These are phyloP conservation scores for Bombus turneri DNA, from an alignment of 1,140 invertebrate species.

Conservation along the genomic window DNA sequence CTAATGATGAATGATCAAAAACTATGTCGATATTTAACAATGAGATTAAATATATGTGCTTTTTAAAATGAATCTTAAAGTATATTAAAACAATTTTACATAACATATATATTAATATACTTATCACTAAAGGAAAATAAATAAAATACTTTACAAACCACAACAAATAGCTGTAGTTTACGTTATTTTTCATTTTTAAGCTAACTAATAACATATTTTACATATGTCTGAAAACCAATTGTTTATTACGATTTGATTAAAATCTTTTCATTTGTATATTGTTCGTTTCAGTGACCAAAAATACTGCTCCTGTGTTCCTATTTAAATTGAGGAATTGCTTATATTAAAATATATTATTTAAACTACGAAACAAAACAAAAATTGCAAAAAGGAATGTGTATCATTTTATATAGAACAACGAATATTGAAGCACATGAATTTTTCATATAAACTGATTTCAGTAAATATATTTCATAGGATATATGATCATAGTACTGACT, in stretches of 20 bases:
- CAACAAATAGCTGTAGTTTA: constrained; percentile 18
- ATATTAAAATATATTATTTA: constrained; percentile 1
- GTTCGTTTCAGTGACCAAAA: background rate
- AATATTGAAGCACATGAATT: constrained; percentile 5
- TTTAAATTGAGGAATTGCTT: background rate
- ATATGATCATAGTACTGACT: constrained; percentile 1
- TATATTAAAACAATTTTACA: constrained; percentile 41
- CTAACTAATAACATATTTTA: constrained; percentile 52
- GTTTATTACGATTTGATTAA: constrained; percentile 8
- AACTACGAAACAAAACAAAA: constrained; percentile 5
- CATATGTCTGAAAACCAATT: constrained; percentile 5
- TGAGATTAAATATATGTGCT: constrained; percentile 44
- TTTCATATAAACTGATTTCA: background rate
- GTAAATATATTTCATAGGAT: constrained; percentile 19
- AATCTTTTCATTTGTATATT: background rate
- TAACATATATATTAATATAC: constrained; percentile 61
- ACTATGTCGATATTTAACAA: constrained; percentile 25
- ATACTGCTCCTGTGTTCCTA: constrained; percentile 21
- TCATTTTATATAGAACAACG: constrained; percentile 21
- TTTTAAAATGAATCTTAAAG: constrained; percentile 25
- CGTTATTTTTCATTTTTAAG: constrained; percentile 30
- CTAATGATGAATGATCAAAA: constrained; percentile 8
- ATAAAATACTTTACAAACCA: constrained; percentile 60
- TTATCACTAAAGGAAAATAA: constrained; percentile 55
- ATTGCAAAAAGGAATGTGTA: constrained; percentile 43